Conservation (phyloP, 2,113 vertebrate genomes). For the Mormyrus lacerda region DNA sequence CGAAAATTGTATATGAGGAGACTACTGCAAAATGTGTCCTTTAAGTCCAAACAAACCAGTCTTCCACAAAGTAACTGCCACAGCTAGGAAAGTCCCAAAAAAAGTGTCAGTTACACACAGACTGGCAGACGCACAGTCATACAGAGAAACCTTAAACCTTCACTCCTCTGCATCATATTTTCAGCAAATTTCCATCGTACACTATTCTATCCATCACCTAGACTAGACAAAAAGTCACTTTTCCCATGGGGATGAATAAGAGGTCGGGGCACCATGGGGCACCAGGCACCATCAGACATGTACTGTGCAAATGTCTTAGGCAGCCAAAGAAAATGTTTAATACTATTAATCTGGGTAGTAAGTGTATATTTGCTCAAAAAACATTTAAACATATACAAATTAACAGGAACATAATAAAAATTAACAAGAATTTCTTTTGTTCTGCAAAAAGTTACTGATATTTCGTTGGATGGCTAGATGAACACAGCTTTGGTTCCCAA, state of each 20-base stretch:
- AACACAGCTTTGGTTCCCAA: neutral
- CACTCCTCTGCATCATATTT: neutral
- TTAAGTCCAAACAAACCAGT: constrained; percentile 62
- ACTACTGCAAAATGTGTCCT: constrained; percentile 67
- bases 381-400: no score
- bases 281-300: neutral
- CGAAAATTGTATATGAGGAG: constrained; percentile 70
- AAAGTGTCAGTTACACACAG: neutral
- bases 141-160: neutral
- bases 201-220: neutral
- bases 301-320: neutral
- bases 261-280: neutral
- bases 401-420: no score
- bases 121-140: neutral
- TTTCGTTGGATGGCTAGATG: neutral
- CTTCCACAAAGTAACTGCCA: constrained; percentile 58
- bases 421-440: neutral
- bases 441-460: neutral
- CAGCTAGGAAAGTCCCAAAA: constrained; percentile 41
- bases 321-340: neutral
- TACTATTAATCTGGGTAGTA: neutral
- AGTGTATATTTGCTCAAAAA: neutral
- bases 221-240: neutral
- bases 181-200: neutral
- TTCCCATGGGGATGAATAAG: neutral